Base-by-base conservation (phyloP, 2,888 invertebrate genomes). In the Hyppa rectilinea region DNA sequence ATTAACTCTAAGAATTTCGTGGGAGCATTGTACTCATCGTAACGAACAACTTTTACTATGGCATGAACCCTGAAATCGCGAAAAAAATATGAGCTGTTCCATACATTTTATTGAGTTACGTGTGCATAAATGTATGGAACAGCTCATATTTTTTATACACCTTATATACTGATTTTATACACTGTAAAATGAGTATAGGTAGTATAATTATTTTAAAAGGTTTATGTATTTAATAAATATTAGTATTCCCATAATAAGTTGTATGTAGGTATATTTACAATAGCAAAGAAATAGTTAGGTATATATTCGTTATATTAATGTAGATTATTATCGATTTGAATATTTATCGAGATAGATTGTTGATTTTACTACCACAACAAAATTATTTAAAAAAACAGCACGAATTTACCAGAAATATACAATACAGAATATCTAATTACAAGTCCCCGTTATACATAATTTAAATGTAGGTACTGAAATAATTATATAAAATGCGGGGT, bases 121-220 rank as follows among this genome's bases (percentile, higher is more conserved):
- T n/a, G n/a, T n/a, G n/a, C n/a, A n/a, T n/a, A n/a, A n/a, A n/a
- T n/a, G n/a, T n/a, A n/a, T n/a, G n/a, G n/a, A n/a, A n/a, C n/a
- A n/a, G n/a, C n/a, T n/a, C n/a, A n/a, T n/a, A n/a, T n/a, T n/a
- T n/a, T n/a, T n/a, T 26, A 23, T 10, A 49, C 5, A 6, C 4
- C 1, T 38, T 29, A 5, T 23, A 31, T 34, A 20, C 26, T 10
- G 31, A 61, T 45, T 45, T 34, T 45, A 40, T 45, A 47, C 6
- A 47, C 9, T 26, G 14, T 38, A 47, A 71, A 71, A 61, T 71
- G 26, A 55, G 34, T 40, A 53, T 45, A n/a, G n/a, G n/a, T n/a
- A 12, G 20, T 26, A 34, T 34, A 55, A 36, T 59, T 43, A 53
- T 17, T 26, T 26, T 23, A 49, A n/a, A 31, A 10, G 2, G n/a